These are phyloP conservation scores for Albula goreensis DNA, from an alignment of 2,113 vertebrate species.

Conservation along the genomic window DNA sequence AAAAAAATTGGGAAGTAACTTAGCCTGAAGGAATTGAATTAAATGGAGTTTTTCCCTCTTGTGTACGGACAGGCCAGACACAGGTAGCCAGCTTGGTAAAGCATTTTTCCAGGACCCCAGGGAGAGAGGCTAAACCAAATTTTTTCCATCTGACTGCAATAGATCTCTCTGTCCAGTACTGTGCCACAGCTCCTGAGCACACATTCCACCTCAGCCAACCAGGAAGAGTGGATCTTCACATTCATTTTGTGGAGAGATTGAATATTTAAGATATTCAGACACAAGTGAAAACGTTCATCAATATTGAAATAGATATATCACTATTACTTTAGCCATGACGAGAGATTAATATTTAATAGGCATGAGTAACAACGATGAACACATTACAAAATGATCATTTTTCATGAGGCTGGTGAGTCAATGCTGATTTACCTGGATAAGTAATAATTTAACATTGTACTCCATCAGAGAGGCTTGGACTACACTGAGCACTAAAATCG, in stretches of 20 bases:
- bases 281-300: background rate
- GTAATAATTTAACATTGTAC: background rate
- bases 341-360: background rate
- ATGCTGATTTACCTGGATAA: background rate
- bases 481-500: background rate
- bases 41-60: background rate
- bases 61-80: background rate
- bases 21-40: background rate
- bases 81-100: background rate
- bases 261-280: background rate
- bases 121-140: background rate
- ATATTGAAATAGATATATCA: conserved; percentile 1
- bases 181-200: too few relatives aligned
- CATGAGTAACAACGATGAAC: background rate
- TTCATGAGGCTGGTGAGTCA: background rate
- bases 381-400: background rate
- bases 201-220: background rate
- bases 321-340: background rate
- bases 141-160: background rate
- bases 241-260: background rate
- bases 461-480: background rate
- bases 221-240: background rate
- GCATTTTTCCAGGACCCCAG: background rate
- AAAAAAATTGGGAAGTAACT: background rate
- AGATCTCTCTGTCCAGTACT: too few relatives aligned